Evolutionary conservation across 2,888 invertebrate genomes (phyloP).

Genomic region (Drosophila borealis): DNA sequence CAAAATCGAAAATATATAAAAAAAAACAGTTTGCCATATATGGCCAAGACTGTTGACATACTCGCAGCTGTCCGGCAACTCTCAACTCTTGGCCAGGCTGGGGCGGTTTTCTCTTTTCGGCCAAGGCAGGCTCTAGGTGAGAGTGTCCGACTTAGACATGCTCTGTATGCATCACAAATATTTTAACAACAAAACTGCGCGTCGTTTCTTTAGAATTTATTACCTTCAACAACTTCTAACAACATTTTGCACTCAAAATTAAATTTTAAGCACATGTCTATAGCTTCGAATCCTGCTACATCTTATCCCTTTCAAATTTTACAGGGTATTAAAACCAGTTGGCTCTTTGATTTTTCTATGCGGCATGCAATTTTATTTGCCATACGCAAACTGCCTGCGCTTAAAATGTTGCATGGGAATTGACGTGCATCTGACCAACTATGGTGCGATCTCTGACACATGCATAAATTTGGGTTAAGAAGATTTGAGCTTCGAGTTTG

Average conservation of each 20-base stretch:
- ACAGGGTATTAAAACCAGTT: conserved; percentile 45
- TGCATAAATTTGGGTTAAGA: conserved; percentile 75
- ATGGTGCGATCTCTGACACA: conserved; percentile 62
- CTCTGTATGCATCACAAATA: background rate
- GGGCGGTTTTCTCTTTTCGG: conserved; percentile 66
- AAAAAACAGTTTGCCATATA: conserved; percentile 52
- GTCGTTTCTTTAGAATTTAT: no score
- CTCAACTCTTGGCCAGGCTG: conserved; percentile 31
- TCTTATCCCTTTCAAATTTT: background rate
- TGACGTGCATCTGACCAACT: conserved; percentile 66
- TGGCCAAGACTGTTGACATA: conserved; percentile 44
- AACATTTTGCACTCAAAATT: no score
- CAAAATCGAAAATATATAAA: conserved; percentile 20
- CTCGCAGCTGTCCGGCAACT: conserved; percentile 21
- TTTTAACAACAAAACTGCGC: background rate
- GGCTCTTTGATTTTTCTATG: conserved; percentile 27
- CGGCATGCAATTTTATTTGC: conserved; percentile 61
- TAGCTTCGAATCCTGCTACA: background rate
- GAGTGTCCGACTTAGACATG: background rate
- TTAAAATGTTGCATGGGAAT: conserved; percentile 24
- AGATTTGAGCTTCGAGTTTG: conserved; percentile 57
- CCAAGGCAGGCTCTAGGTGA: conserved; percentile 3
- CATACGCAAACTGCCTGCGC: conserved; percentile 43
- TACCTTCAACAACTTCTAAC: no score
- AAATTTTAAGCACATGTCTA: no score